Evolutionary conservation across 2,888 invertebrate species (phyloP).

Genomic region (Lepidochitona cinerea): DNA sequence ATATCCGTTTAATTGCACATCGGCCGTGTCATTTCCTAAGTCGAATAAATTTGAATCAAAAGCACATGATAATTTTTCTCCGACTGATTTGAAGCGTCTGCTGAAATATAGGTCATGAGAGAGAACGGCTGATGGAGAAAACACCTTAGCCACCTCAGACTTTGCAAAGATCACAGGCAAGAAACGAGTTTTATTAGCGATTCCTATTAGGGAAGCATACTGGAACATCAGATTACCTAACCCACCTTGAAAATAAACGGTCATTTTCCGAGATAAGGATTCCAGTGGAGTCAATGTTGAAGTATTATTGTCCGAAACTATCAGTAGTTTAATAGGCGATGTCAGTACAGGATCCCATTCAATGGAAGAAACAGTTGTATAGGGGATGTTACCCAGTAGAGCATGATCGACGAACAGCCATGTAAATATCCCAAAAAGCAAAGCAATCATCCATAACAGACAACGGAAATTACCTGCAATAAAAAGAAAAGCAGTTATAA

Average conservation of each 20-base stretch:
- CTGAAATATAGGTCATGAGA: neutral
- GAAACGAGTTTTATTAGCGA: conserved; percentile 9
- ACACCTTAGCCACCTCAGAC: neutral
- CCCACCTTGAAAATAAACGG: neutral
- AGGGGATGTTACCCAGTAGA: no score
- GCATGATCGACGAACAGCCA: no score
- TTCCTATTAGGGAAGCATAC: conserved; percentile 14
- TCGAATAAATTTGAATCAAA: conserved; percentile 11
- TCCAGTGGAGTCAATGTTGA: no score
- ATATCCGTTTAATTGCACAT: conserved; percentile 21
- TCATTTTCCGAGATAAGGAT: neutral
- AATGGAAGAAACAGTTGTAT: no score
- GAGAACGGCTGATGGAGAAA: neutral
- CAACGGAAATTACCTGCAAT: no score
- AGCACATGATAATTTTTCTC: conserved; percentile 11
- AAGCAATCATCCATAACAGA: no score
- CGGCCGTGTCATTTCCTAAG: neutral
- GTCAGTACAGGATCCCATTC: no score
- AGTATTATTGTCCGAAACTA: no score
- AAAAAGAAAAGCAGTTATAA: no score
- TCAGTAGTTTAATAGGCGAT: no score
- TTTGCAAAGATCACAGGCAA: neutral
- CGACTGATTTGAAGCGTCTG: neutral
- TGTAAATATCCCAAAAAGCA: no score
- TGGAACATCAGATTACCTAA: conserved; percentile 17